These are phyloP conservation scores for Proisotoma minuta DNA, from an alignment of 2,888 invertebrate species.

Conservation along the genomic window DNA sequence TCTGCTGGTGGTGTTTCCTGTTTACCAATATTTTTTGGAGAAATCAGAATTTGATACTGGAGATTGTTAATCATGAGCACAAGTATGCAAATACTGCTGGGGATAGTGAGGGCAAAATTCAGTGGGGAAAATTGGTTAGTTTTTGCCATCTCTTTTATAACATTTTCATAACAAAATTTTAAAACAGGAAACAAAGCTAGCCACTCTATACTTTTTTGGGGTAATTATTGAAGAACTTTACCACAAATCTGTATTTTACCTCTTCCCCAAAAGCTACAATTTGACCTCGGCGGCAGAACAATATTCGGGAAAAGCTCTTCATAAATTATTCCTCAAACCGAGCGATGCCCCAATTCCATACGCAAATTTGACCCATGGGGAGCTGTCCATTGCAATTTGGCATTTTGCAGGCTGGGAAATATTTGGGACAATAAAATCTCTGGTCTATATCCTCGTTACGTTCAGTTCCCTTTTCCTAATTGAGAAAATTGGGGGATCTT, in stretches of 20 bases:
- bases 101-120: no score
- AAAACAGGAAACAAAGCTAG: not conserved
- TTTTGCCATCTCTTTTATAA: not conserved
- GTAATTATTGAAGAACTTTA: constrained; percentile 1
- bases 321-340: not conserved
- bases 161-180: not conserved
- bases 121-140: no score
- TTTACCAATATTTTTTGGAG: constrained; percentile 6
- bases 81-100: no score
- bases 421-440: not conserved
- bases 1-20: constrained; percentile 9
- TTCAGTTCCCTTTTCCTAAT: not conserved
- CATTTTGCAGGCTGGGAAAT: not conserved
- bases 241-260: constrained; percentile 1
- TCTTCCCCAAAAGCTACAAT: not conserved
- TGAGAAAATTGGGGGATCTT: not conserved
- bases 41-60: not conserved
- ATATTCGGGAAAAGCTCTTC: not conserved
- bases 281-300: not conserved
- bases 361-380: not conserved
- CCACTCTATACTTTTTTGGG: not conserved
- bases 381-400: not conserved
- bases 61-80: not conserved
- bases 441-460: not conserved
- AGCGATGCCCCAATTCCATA: not conserved